A percentile compares a stretch with the other conserved stretches of the same genome.
Conservation (phyloP, 2,888 invertebrate species). For the Synanthedon tipuliformis region DNA sequence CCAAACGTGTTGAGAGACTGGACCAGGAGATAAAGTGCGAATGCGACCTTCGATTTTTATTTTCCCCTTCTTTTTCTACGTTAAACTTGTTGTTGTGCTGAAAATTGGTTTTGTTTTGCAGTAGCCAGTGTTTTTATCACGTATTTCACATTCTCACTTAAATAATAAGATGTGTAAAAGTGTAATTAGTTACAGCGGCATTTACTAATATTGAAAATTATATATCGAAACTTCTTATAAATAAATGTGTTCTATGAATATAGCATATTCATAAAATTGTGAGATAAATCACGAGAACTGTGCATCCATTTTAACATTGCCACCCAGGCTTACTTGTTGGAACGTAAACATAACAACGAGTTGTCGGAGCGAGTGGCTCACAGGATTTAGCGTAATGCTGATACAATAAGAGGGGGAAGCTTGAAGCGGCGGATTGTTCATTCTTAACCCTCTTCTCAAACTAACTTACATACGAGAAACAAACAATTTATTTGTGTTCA, state of each 20-base stretch:
- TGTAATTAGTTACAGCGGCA: too few relatives aligned
- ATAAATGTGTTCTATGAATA: too few relatives aligned
- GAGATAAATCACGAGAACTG: too few relatives aligned
- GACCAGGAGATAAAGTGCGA: conserved; percentile 63
- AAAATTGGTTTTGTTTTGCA: background rate
- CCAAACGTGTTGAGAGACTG: conserved; percentile 67
- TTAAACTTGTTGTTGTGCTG: background rate
- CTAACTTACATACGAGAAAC: conserved; percentile 10
- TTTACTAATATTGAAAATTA: too few relatives aligned
- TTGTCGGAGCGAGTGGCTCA: conserved; percentile 22
- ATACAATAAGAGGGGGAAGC: conserved; percentile 30
- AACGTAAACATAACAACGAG: conserved; percentile 25
- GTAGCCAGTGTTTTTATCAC: background rate
- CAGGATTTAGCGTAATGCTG: conserved; percentile 33
- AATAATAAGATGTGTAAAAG: too few relatives aligned
- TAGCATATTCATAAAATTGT: too few relatives aligned
- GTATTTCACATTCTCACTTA: too few relatives aligned
- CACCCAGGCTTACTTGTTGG: conserved; percentile 7
- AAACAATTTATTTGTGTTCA: conserved; percentile 14
- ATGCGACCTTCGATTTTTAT: conserved; percentile 3
- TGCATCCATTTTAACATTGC: background rate
- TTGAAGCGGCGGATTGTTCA: conserved; percentile 15
- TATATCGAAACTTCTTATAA: too few relatives aligned
- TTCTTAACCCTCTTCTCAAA: conserved; percentile 13
- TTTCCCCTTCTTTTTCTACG: background rate